A percentile compares a stretch with the other conserved stretches of the same genome.
phyloP scores from a whole-genome alignment of 2,888 invertebrate species.

The Leptothorax acervorum region DNA sequence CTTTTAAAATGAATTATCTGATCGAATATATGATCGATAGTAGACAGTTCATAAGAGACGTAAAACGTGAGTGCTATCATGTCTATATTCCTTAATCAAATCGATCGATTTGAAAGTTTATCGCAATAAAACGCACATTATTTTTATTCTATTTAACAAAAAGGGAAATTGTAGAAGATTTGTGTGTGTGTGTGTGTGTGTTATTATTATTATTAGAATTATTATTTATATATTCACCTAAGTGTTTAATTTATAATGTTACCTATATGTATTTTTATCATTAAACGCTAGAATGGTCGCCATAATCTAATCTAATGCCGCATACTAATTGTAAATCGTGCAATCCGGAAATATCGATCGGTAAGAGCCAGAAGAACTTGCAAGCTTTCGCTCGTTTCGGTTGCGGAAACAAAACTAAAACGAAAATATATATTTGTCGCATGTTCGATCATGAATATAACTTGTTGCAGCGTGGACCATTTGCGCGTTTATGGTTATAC shows the following conservation, averaged over 20 bases:
- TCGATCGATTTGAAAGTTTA: neutral
- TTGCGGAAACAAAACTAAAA: neutral
- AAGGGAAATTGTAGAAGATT: neutral
- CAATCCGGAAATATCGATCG: neutral
- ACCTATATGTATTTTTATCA: neutral
- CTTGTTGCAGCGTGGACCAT: conserved; percentile 7
- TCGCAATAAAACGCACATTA: neutral
- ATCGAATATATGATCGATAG: conserved; percentile 54
- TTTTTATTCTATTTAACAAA: neutral
- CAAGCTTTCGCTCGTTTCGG: neutral
- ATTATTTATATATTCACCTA: neutral
- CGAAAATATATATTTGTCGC: neutral
- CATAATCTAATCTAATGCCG: neutral
- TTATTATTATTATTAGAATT: conserved; percentile 8
- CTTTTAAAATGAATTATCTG: conserved; percentile 59
- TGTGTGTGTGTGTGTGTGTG: neutral
- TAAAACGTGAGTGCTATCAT: conserved; percentile 20
- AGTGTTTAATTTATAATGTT: neutral
- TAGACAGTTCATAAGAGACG: conserved; percentile 1
- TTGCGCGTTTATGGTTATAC: conserved; percentile 61
- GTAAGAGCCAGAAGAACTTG: neutral
- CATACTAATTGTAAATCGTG: neutral
- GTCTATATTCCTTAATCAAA: conserved; percentile 5
- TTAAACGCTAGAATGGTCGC: neutral
- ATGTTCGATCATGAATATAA: conserved; percentile 11